Evolutionary conservation across 2,113 vertebrate genomes (phyloP).

Genomic region (Crotalus helleri): DNA sequence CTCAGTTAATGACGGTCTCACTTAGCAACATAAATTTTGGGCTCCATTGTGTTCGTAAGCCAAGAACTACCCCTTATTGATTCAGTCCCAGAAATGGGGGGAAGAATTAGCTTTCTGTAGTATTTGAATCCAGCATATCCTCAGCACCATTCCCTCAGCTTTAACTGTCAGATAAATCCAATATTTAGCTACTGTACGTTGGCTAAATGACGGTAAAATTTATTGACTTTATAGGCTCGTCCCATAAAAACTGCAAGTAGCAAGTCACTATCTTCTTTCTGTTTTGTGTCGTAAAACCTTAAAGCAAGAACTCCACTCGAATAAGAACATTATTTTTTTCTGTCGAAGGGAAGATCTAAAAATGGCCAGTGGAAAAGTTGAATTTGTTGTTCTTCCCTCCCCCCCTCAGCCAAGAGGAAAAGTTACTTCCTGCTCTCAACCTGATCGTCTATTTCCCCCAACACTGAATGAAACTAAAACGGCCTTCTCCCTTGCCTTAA

Average conservation of each 20-base stretch:
- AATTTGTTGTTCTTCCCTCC: not conserved
- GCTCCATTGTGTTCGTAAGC: not conserved
- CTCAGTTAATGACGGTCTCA: not conserved
- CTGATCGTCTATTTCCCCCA: slow-evolving; percentile 20
- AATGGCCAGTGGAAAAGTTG: slow-evolving; percentile 15
- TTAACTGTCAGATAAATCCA: slow-evolving; percentile 14
- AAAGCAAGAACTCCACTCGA: not conserved
- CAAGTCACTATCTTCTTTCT: not conserved
- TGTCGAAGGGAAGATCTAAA: slow-evolving; percentile 27
- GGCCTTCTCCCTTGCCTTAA: slow-evolving; percentile 62
- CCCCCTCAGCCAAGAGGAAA: not conserved
- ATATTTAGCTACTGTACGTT: slow-evolving; percentile 28
- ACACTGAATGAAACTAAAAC: slow-evolving; percentile 40
- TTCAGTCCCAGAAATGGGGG: not conserved
- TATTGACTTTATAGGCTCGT: not conserved
- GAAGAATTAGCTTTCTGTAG: not conserved
- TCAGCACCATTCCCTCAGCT: not conserved
- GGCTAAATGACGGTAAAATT: slow-evolving; percentile 24
- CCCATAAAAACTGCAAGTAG: not conserved
- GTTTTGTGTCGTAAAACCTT: slow-evolving; percentile 25
- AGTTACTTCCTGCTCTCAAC: slow-evolving; percentile 13
- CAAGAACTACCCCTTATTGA: not conserved
- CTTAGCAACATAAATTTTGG: not conserved
- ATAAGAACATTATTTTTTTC: slow-evolving; percentile 40
- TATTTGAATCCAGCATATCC: not conserved